Base-by-base conservation (phyloP, 2,888 invertebrate genomes). In the Sepioteuthis lessoniana region DNA sequence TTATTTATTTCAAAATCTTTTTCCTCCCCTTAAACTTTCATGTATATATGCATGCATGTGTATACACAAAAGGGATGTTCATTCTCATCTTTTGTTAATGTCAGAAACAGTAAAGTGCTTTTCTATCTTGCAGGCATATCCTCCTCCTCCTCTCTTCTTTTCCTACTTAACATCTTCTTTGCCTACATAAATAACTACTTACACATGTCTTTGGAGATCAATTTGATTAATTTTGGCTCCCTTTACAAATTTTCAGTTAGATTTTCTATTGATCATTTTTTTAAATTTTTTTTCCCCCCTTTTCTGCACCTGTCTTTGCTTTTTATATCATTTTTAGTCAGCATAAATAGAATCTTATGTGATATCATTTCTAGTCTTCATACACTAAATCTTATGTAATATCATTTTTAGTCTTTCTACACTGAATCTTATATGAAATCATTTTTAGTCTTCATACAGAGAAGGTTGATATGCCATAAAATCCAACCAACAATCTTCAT, bases 221-320 rank as follows among this genome's bases (percentile, higher is more conserved):
- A 13, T 76, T 76, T 76, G 76, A n/a, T 76, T 76, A n/a, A 76
- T 76, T 76, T 76, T 76, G 76, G 13, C 4, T 76, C 76, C 13
- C 76, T 76, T 76, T 76, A 76, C 76, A 76, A 76, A 76, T 76
- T 76, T n/a, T n/a, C n/a, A 76, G 76, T n/a, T 76, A n/a, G 19
- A 0, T 25, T 37, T 35, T 42, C 42, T 42, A 42, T 42, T 42
- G 42, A 42, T 42, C 42, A 42, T 3, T 3, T 42, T 42, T 42
- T 42, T 42, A 5, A 5, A 7, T 42, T 42, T 3, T 35, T 38
- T 90, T 90, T 90, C 35, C n/a, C 37, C 21, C 90, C n/a, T 21
- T 35, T 5, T n/a, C n/a, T 4, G 7, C 21, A 21, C 31, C 91
- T 38, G 35, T 38, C 1, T 38, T 37, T 91, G 19, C 42, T 16